A percentile compares a stretch with the other conserved stretches of the same genome.
Conservation (phyloP, 2,113 vertebrate species). For the Albula goreensis region DNA sequence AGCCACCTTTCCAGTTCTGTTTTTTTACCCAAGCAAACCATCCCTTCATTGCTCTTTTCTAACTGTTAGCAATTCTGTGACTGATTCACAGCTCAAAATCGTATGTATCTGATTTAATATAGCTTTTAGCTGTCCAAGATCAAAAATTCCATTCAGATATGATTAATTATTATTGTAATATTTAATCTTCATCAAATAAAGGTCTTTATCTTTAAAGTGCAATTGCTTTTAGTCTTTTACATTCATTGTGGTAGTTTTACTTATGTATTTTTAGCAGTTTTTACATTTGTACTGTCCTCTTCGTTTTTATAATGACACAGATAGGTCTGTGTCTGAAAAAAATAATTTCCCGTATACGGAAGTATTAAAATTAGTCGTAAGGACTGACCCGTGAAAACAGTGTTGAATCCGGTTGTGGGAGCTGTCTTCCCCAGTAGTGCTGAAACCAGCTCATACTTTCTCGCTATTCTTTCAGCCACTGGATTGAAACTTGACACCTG, state of each 20-base stretch:
- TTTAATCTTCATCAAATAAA: too few species aligned
- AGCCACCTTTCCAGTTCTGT: not conserved
- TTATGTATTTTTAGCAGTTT: not conserved
- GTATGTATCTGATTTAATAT: not conserved
- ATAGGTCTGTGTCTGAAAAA: conserved; percentile 9
- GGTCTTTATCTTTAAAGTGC: too few species aligned
- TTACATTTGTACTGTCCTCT: not conserved
- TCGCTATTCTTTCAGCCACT: conserved; percentile 52
- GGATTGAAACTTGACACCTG: conserved; percentile 68
- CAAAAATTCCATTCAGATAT: too few species aligned
- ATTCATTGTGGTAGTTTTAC: too few species aligned
- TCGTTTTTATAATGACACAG: conserved; percentile 20
- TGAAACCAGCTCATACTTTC: conserved; percentile 69
- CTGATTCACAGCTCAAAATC: not conserved
- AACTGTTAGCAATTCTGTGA: not conserved
- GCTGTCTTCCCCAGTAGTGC: conserved; percentile 71
- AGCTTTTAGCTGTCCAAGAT: not conserved
- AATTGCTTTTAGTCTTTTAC: too few species aligned
- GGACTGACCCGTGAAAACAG: conserved; percentile 5
- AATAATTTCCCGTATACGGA: not conserved
- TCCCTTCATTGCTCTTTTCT: not conserved
- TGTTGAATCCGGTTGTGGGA: conserved; percentile 53
- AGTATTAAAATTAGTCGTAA: not conserved
- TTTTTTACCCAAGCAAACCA: not conserved
- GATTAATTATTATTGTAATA: too few species aligned